Evolutionary conservation across 2,888 invertebrate genomes (phyloP).

Genomic region (Myopa tessellatipennis): DNA sequence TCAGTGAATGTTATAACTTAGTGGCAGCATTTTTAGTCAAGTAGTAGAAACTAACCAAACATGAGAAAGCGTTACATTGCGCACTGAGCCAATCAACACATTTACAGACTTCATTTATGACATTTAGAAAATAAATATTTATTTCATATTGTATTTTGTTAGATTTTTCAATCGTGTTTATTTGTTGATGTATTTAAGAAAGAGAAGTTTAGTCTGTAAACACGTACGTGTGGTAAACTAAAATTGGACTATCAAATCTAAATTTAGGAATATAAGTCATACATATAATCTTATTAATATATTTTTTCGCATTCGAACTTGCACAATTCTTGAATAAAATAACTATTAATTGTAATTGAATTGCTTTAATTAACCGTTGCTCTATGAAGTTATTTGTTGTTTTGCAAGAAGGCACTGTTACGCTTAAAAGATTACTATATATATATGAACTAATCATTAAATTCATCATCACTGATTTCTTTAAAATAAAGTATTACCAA

Average conservation of each 20-base stretch:
- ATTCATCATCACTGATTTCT: conserved; percentile 12
- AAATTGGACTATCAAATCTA: conserved; percentile 17
- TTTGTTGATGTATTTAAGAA: conserved; percentile 18
- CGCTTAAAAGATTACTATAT: conserved; percentile 9
- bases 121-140: conserved; percentile 20
- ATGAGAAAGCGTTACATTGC: conserved; percentile 6
- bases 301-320: conserved; percentile 13
- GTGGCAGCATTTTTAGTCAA: conserved; percentile 27
- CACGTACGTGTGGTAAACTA: conserved; percentile 10
- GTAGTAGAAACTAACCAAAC: conserved; percentile 6
- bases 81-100: conserved; percentile 35
- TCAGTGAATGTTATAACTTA: conserved; percentile 30
- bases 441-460: background rate
- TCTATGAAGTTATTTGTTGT: background rate
- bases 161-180: conserved; percentile 13
- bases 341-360: conserved; percentile 19
- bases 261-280: conserved; percentile 22
- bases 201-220: conserved; percentile 11
- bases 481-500: conserved; percentile 25
- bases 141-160: conserved; percentile 15
- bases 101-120: conserved; percentile 8
- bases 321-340: conserved; percentile 13
- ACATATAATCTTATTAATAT: conserved; percentile 19
- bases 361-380: conserved; percentile 8
- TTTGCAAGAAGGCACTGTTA: background rate